A percentile compares a stretch with the other conserved stretches of the same genome.
phyloP scores from a whole-genome alignment of 2,113 vertebrate species.

The Rhizomys pruinosus region DNA sequence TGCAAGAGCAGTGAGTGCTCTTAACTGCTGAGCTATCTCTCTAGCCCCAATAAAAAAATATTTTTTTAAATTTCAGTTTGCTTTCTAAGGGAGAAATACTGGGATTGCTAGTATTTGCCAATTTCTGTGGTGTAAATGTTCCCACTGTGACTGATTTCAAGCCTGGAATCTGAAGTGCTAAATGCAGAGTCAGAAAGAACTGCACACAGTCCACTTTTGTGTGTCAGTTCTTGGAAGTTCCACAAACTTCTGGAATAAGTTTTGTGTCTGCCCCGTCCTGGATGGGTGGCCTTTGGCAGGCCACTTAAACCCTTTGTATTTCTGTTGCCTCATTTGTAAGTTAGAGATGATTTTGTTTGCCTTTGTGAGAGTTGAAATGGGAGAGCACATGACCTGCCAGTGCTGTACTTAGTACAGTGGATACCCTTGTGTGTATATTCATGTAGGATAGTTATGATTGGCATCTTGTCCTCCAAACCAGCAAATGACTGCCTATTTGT shows the following conservation, averaged over 20 bases:
- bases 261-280: neutral
- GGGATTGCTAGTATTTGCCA: neutral
- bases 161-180: neutral
- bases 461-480: neutral
- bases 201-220: accelerated
- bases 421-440: neutral
- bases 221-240: neutral
- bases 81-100: neutral
- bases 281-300: neutral
- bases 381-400: neutral
- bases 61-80: no score
- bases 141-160: neutral
- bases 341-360: neutral
- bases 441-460: neutral
- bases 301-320: neutral
- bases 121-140: neutral
- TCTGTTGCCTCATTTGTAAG: slow-evolving; percentile 16
- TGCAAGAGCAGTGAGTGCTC: no score
- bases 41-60: no score
- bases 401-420: neutral
- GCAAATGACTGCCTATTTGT: neutral
- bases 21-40: no score
- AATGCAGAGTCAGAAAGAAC: neutral
- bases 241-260: neutral
- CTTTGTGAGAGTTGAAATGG: neutral